These are phyloP conservation scores for Dolomedes plantarius DNA, from an alignment of 2,888 invertebrate species.

Conservation along the genomic window DNA sequence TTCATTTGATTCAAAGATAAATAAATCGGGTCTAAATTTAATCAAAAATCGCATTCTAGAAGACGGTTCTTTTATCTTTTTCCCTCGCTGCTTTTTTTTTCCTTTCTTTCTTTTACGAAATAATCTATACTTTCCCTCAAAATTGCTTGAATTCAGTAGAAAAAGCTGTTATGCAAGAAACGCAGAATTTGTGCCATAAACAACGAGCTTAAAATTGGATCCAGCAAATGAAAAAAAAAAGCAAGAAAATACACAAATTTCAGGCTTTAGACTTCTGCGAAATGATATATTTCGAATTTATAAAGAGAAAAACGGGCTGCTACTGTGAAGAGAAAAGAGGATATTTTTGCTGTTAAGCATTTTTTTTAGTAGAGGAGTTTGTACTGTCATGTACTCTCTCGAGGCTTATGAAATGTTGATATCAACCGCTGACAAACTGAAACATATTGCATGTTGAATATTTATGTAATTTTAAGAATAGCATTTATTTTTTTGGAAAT, in stretches of 20 bases:
- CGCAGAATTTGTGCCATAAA: not conserved
- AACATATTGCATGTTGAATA: too few relatives aligned
- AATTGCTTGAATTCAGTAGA: conserved; percentile 3
- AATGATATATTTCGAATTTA: conserved; percentile 6
- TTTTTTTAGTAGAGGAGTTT: too few relatives aligned
- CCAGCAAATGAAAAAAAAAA: not conserved
- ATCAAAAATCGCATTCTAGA: not conserved
- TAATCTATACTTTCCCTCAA: not conserved
- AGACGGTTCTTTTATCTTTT: not conserved
- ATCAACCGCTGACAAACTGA: too few relatives aligned
- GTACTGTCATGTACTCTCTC: too few relatives aligned
- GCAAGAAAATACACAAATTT: conserved; percentile 1
- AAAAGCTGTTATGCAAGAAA: not conserved
- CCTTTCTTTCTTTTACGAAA: not conserved
- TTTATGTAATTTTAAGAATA: too few relatives aligned
- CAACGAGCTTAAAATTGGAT: conserved; percentile 9
- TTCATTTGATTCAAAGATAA: conserved; percentile 3
- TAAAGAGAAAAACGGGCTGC: not conserved
- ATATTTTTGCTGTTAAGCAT: too few relatives aligned
- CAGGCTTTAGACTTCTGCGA: not conserved
- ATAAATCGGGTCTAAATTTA: not conserved
- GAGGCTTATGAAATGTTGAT: too few relatives aligned
- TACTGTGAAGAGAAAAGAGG: too few relatives aligned
- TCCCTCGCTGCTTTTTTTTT: not conserved
- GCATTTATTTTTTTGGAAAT: too few relatives aligned